Evolutionary conservation across 2,113 vertebrate genomes (phyloP).

Genomic region (Myiozetetes cayanensis): DNA sequence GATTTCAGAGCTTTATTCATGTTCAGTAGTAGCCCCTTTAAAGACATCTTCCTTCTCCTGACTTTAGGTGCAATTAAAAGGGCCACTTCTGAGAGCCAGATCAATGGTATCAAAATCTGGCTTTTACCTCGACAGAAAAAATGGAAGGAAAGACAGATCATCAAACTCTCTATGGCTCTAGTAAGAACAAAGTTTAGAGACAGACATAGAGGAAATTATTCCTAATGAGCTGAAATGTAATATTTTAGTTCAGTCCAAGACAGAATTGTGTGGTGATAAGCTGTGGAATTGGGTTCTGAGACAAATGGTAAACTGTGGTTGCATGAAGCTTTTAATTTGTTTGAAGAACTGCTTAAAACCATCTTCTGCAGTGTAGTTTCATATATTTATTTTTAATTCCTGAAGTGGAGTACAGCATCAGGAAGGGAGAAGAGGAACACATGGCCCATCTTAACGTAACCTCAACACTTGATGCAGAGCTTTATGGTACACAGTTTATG

Average conservation of each 20-base stretch:
- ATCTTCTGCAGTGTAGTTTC: background rate
- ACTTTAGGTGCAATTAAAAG: background rate
- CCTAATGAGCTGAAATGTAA: background rate
- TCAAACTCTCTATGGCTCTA: background rate
- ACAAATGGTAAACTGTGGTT: background rate
- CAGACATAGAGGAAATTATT: background rate
- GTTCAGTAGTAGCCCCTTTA: background rate
- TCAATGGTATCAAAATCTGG: background rate
- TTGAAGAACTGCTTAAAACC: background rate
- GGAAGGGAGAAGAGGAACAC: background rate
- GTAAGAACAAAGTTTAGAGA: background rate
- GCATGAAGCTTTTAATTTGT: background rate
- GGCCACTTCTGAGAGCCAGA: background rate
- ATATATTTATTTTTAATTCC: background rate
- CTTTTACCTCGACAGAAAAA: background rate
- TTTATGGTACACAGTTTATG: background rate
- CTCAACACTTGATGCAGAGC: rapidly evolving
- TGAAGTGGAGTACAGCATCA: background rate
- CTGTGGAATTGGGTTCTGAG: background rate
- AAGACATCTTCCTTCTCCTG: background rate
- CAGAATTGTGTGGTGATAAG: background rate
- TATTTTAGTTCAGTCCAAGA: background rate
- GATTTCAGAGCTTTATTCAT: background rate
- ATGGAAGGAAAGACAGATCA: background rate
- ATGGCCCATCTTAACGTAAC: background rate